Evolutionary conservation across 2,797 vertebrate genomes (phyloP), one percentile per base, ranked within the genome.

Genomic region (Poeciliopsis presidionis): DNA sequence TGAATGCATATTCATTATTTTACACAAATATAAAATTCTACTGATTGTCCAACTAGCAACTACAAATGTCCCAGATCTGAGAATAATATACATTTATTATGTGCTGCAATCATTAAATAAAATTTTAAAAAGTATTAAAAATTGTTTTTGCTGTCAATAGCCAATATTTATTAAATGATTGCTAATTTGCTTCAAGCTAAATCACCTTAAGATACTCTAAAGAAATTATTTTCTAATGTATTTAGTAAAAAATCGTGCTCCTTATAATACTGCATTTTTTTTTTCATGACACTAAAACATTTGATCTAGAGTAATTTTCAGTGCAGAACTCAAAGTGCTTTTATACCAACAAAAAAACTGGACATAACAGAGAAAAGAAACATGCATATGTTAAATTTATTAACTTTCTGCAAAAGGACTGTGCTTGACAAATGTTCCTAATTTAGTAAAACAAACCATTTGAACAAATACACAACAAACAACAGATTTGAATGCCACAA

Each of bases 331-430:
- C 6, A 53, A 49, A 53, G 1, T 53, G 47, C 7, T 25, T 12
- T 75, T n/a, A 14, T 3, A 49, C 45, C 5, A 72, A 47, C 3
- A n/a, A 16, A n/a, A 18, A 2, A 25, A 12, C 49, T 25, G 53
- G 25, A 30, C 22, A 11, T 55, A 16, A 39, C 16, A 69, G 30
- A 47, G 5, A 59, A 71, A 61, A 28, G 3, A 30, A 53, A 14
- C 14, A 39, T 89, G 76, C 76, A 93, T 91, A 92, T 90, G 88
- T 92, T 91, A 90, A 39, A 30, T 87, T 94, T 94, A 94, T 94
- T 94, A 78, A 81, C 81, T 76, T 90, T 81, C 47, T 81, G 88
- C 77, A 79, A 84, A 78, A 86, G 82, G 78, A 81, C 74, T 90
- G 75, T 86, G 72, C 81, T 82, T 80, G 75, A 85, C 65, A 88